Evolutionary conservation across 2,888 invertebrate species (phyloP).

Genomic region (Calameuta pallipes): DNA sequence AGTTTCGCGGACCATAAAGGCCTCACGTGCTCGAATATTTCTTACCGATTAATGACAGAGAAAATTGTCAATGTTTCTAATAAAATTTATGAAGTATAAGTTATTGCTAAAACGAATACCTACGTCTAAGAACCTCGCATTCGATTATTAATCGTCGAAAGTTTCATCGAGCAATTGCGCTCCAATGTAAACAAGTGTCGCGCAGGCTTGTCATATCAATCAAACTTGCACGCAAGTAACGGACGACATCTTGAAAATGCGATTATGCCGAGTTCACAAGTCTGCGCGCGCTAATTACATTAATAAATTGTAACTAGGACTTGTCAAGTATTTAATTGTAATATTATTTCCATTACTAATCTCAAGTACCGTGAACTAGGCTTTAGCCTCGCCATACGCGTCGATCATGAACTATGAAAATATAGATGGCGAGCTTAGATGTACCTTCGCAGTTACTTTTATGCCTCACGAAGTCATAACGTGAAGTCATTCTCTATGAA

Average conservation of each 20-base stretch:
- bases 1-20: background rate
- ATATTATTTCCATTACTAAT: background rate
- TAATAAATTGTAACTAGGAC: background rate
- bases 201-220: background rate
- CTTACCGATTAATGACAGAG: background rate
- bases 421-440: background rate
- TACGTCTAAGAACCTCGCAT: background rate
- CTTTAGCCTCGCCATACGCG: background rate
- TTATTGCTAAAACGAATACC: background rate
- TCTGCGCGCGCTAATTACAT: background rate
- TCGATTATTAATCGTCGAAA: background rate
- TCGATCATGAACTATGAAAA: background rate
- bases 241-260: background rate
- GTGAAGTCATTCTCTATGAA: background rate
- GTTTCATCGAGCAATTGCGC: background rate
- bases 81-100: background rate
- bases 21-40: background rate
- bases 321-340: background rate
- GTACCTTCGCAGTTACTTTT: background rate
- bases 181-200: background rate
- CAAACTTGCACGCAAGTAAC: background rate
- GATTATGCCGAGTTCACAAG: background rate
- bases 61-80: background rate
- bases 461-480: background rate
- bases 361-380: background rate